phyloP scores from a whole-genome alignment of 2,113 vertebrate genomes.

The Seriola quinqueradiata region DNA sequence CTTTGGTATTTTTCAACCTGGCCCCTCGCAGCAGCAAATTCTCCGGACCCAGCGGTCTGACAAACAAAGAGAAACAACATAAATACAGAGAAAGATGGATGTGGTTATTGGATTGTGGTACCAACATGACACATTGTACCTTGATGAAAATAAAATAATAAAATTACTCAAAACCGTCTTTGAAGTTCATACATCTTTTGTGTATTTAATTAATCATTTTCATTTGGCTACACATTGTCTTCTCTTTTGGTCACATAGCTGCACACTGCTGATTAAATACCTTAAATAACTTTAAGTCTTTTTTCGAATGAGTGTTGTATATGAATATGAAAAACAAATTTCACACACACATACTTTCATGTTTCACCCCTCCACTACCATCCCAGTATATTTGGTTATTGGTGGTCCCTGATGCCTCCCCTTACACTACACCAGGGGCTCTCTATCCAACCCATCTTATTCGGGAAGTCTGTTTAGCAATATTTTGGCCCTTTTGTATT shows the following conservation, averaged over 20 bases:
- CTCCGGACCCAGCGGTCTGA: constrained; percentile 95
- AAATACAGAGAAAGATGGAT: constrained; percentile 15
- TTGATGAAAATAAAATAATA: neutral
- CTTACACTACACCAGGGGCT: neutral
- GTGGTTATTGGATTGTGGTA: neutral
- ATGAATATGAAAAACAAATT: no score
- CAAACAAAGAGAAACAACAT: constrained; percentile 26
- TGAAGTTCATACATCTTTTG: neutral
- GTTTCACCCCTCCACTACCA: neutral
- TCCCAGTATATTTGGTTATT: neutral
- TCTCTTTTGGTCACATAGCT: neutral
- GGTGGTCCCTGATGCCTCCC: no score
- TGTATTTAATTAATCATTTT: neutral
- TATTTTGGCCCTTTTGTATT: neutral
- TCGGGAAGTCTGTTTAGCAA: neutral
- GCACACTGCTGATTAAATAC: neutral
- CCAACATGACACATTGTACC: neutral
- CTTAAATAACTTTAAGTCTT: neutral
- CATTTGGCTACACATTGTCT: neutral
- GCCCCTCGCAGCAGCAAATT: constrained; percentile 97
- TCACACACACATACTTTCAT: neutral
- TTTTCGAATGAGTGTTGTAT: no score
- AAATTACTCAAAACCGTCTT: neutral
- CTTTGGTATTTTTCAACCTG: constrained; percentile 98
- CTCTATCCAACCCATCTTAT: no score